Conservation (phyloP, 2,888 invertebrate genomes). For the Sarcophaga rosellei region DNA sequence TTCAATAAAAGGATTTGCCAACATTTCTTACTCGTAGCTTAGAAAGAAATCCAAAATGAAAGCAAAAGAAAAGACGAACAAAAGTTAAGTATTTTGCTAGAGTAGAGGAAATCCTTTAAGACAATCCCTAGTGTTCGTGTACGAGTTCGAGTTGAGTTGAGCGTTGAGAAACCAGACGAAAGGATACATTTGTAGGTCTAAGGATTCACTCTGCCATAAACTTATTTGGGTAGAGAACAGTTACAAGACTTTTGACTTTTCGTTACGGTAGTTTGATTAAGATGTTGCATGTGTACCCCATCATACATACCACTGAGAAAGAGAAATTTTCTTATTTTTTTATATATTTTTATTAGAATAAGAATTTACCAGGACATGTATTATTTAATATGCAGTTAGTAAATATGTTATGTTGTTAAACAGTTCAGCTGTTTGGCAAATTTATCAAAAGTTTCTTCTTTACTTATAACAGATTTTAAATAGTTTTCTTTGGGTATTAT, state of each 20-base stretch:
- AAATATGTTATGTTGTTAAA: no score
- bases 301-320: no score
- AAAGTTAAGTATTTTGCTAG: background rate
- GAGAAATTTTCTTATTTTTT: no score
- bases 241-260: slow-evolving; percentile 60
- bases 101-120: slow-evolving; percentile 48
- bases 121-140: slow-evolving; percentile 46
- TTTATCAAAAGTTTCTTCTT: no score
- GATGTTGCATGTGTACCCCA: slow-evolving; percentile 35
- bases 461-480: no score
- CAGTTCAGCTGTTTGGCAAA: no score
- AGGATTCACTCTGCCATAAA: slow-evolving; percentile 57
- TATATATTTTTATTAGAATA: no score
- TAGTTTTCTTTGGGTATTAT: no score
- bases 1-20: slow-evolving; percentile 69
- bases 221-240: slow-evolving; percentile 25
- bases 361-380: no score
- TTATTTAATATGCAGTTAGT: no score
- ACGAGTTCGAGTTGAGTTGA: background rate
- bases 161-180: slow-evolving; percentile 30
- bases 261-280: slow-evolving; percentile 46
- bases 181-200: slow-evolving; percentile 41
- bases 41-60: slow-evolving; percentile 9
- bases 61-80: slow-evolving; percentile 10
- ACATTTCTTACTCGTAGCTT: slow-evolving; percentile 37